phyloP scores from a whole-genome alignment of 2,113 vertebrate genomes.

The Marmota monax region DNA sequence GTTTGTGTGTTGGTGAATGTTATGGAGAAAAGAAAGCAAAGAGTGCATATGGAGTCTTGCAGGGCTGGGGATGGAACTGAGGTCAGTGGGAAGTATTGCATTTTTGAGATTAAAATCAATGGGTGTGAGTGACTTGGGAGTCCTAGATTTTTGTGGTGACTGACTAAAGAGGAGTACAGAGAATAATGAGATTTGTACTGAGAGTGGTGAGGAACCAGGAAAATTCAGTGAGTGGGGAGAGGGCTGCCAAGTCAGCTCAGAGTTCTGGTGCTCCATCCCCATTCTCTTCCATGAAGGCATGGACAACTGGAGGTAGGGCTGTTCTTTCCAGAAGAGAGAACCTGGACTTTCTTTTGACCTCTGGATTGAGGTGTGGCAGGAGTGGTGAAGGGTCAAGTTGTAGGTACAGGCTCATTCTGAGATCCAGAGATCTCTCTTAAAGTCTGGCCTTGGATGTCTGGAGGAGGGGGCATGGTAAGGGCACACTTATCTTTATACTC shows the following conservation, averaged over 20 bases:
- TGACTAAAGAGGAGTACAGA: not conserved
- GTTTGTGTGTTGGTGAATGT: not conserved
- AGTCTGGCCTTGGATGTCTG: not conserved
- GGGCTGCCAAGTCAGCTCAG: not conserved
- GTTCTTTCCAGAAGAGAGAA: not conserved
- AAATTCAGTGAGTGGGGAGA: rapidly evolving
- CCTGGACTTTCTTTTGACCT: not conserved
- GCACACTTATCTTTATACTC: not conserved
- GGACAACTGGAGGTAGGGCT: not conserved
- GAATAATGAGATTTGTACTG: not conserved
- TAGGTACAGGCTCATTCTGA: not conserved
- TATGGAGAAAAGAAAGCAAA: not conserved
- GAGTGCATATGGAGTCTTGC: not conserved
- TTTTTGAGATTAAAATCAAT: not conserved
- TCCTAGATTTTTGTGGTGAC: not conserved
- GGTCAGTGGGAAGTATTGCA: not conserved
- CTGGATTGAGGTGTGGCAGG: not conserved
- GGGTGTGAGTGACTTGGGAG: not conserved
- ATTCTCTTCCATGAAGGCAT: not conserved
- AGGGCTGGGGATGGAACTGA: not conserved
- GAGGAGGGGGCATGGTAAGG: not conserved
- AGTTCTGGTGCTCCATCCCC: not conserved
- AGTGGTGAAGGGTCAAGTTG: not conserved
- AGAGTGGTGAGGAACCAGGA: not conserved
- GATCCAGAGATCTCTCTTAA: not conserved